Evolutionary conservation across 2,888 invertebrate species (phyloP), one percentile per base, ranked within the genome.

Genomic region (Diarsia dahlii): DNA sequence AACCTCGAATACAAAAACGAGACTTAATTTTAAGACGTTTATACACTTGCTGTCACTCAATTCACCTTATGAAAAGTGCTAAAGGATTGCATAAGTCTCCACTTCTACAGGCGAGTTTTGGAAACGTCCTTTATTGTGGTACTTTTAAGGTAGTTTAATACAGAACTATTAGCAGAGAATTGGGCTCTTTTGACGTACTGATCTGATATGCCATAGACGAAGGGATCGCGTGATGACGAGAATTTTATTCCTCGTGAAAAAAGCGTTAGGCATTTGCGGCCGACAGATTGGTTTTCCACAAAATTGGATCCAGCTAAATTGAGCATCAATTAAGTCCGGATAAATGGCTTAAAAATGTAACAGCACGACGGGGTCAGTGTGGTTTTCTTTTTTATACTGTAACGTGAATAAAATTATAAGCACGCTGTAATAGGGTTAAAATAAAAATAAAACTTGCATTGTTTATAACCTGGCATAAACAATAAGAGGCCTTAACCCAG

Each of bases 201-300:
- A 79, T 79, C 67, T 66, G 82, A 84, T 87, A 84, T 18, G 70
- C 18, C 63, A 67, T 79, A 74, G 71, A 82, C 73, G 75, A 77
- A 66, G 80, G 82, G 73, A 87, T 91, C 87, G 91, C 92, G 89
- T 91, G 91, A 87, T 80, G 86, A 82, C 85, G 82, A 75, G 68
- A 88, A 89, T 89, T n/a, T n/a, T n/a, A n/a, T n/a, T 84, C 78
- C 80, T 78, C 45, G 82, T 82, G 64, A 54, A 82, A 86, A 75
- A 71, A 48, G 13, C 64, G 63, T 54, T 52, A 46, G 50, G 23
- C 66, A 67, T 62, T 80, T 71, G 62, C 18, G 62, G 39, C 69
- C 66, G 18, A 68, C 81, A 78, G 86, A 88, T 85, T 85, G 80
- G 76, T 71, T 85, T 79, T 66, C 69, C 73, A 69, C 52, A 80